Evolutionary conservation across 1,140 invertebrate genomes (phyloP).

Genomic region (Cylas formicarius): DNA sequence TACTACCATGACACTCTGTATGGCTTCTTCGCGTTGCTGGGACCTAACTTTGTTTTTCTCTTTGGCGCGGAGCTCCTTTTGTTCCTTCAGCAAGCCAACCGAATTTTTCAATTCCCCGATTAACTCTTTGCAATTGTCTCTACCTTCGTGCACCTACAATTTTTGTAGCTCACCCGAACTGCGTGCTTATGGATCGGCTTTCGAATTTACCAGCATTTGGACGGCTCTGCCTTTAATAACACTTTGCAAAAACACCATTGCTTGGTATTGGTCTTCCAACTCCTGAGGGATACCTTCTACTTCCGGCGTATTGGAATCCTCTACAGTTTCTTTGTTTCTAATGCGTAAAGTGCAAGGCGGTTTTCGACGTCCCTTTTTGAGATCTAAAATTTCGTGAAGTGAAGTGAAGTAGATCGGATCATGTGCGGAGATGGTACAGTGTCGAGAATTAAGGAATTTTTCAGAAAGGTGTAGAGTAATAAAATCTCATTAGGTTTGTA

Average conservation of each 20-base stretch:
- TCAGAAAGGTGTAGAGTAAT: too few species aligned
- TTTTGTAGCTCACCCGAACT: too few species aligned
- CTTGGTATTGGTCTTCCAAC: conserved; percentile 51
- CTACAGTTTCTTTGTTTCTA: conserved; percentile 10
- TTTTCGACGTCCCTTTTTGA: conserved; percentile 18
- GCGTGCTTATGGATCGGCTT: neutral
- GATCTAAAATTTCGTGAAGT: conserved; percentile 8
- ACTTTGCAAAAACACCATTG: conserved; percentile 55
- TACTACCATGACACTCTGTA: conserved; percentile 26
- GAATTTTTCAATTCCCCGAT: conserved; percentile 61
- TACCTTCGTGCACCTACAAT: conserved; percentile 60
- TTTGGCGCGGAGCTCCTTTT: conserved; percentile 42
- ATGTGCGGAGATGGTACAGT: neutral
- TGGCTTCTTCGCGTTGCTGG: conserved; percentile 39
- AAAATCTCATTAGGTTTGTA: too few species aligned
- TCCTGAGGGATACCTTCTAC: conserved; percentile 46
- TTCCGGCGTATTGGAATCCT: conserved; percentile 47
- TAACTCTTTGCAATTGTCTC: conserved; percentile 56
- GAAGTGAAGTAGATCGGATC: neutral
- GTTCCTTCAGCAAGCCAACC: conserved; percentile 51
- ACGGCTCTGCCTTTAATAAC: conserved; percentile 59
- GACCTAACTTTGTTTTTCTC: conserved; percentile 44
- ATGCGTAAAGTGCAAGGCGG: conserved; percentile 22
- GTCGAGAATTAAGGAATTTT: too few species aligned
- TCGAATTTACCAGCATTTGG: conserved; percentile 56